Percentiles rank a stretch among this genome's conserved stretches.
Evolutionary conservation across 1,140 invertebrate genomes (phyloP).

Genomic region (Lordiphosa stackelbergi): DNA sequence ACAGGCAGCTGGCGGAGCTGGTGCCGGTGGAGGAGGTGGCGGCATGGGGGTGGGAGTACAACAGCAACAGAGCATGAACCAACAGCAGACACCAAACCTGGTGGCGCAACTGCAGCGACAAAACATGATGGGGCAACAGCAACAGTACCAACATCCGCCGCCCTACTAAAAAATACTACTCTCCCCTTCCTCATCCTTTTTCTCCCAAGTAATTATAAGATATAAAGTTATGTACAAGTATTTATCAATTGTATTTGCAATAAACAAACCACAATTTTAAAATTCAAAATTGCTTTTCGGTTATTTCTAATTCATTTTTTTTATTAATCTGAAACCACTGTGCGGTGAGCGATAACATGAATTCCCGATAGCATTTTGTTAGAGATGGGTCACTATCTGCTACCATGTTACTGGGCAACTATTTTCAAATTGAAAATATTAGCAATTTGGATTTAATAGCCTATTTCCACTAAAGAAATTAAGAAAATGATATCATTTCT

Average conservation of each 20-base stretch:
- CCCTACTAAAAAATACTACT: slow-evolving; percentile 40
- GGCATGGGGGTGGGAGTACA: slow-evolving; percentile 43
- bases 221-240: slow-evolving; percentile 37
- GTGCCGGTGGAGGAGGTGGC: slow-evolving; percentile 48
- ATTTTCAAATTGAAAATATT: no score
- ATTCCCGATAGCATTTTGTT: slow-evolving; percentile 8
- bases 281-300: not conserved
- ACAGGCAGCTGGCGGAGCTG: slow-evolving; percentile 33
- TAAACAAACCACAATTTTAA: slow-evolving; percentile 42
- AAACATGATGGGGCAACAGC: slow-evolving; percentile 76
- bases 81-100: slow-evolving; percentile 81
- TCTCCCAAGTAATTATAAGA: slow-evolving; percentile 38
- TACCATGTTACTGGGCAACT: not conserved
- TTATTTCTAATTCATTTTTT: slow-evolving; percentile 1
- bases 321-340: no score
- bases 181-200: not conserved
- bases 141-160: slow-evolving; percentile 64
- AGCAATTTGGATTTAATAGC: no score
- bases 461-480: no score
- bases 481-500: no score
- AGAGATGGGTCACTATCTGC: not conserved
- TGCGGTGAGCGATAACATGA: not conserved
- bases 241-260: slow-evolving; percentile 60
- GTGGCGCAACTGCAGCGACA: slow-evolving; percentile 82
- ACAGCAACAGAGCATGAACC: slow-evolving; percentile 79